phyloP scores from a whole-genome alignment of 2,888 invertebrate genomes.

The Eurois occulta region DNA sequence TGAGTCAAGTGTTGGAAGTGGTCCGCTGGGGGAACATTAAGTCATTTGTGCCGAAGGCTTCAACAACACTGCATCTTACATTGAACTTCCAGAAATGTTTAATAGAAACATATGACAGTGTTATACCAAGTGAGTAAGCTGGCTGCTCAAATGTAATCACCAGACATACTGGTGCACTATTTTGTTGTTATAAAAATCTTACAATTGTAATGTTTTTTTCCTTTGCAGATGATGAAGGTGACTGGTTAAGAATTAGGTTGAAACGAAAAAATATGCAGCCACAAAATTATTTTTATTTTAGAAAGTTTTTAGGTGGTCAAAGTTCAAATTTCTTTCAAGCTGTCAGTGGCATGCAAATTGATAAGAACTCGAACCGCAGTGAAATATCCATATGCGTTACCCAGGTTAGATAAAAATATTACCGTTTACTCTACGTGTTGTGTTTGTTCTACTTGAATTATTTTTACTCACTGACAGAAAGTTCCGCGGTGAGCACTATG shows the following conservation, averaged over 20 bases:
- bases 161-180: no score
- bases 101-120: conserved; percentile 75
- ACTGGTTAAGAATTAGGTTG: conserved; percentile 82
- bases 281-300: conserved; percentile 85
- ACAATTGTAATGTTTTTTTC: not conserved
- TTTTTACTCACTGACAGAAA: not conserved
- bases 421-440: not conserved
- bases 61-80: conserved; percentile 76
- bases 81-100: conserved; percentile 77
- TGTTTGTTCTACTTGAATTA: not conserved
- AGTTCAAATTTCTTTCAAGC: conserved; percentile 79
- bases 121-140: conserved; percentile 79
- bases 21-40: conserved; percentile 80
- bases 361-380: conserved; percentile 70
- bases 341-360: conserved; percentile 68
- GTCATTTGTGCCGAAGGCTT: conserved; percentile 74
- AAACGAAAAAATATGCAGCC: conserved; percentile 75
- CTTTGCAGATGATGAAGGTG: conserved; percentile 80
- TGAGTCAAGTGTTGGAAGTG: conserved; percentile 82
- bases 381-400: conserved; percentile 76
- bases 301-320: conserved; percentile 80
- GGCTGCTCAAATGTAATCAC: no score
- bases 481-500: not conserved
- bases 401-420: conserved; percentile 72
- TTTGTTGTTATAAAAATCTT: not conserved